Conservation (phyloP, 1,140 invertebrate species). For the Brachystomella parvula region DNA sequence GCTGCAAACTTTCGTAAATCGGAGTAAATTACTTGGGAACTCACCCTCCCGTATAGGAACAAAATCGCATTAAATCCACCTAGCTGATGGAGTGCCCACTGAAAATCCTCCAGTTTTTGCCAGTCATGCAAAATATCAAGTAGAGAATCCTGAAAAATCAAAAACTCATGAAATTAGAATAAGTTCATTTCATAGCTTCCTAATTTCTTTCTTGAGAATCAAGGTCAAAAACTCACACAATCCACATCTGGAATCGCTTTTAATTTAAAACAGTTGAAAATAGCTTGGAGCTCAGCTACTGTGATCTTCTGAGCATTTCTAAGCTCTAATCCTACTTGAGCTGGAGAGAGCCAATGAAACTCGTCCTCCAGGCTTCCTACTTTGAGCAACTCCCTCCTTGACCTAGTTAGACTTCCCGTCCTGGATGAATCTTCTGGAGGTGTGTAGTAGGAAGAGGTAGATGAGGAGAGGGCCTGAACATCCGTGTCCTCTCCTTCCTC, state of each 20-base stretch:
- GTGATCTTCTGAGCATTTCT: constrained; percentile 3
- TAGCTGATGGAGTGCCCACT: constrained; percentile 36
- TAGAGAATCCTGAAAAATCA: constrained; percentile 22
- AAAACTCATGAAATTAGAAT: neutral
- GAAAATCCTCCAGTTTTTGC: constrained; percentile 34
- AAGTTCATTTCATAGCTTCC: neutral
- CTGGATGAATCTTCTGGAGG: no score
- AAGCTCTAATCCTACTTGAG: constrained; percentile 7
- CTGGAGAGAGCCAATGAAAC: no score
- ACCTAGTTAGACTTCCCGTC: neutral
- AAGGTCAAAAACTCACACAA: constrained; percentile 16
- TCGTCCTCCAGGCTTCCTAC: neutral
- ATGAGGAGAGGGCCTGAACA: no score
- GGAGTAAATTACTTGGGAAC: no score
- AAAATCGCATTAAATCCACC: constrained; percentile 31
- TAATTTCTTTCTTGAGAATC: neutral
- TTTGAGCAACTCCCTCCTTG: neutral
- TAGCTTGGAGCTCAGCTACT: constrained; percentile 12
- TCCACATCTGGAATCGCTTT: neutral
- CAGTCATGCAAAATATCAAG: constrained; percentile 20
- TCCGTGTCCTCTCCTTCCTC: neutral
- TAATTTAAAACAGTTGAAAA: constrained; percentile 21
- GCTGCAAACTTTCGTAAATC: no score
- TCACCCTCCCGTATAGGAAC: constrained; percentile 34
- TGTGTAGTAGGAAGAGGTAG: no score